Conservation (phyloP, 2,797 vertebrate genomes). For the Sebastes elongatus region DNA sequence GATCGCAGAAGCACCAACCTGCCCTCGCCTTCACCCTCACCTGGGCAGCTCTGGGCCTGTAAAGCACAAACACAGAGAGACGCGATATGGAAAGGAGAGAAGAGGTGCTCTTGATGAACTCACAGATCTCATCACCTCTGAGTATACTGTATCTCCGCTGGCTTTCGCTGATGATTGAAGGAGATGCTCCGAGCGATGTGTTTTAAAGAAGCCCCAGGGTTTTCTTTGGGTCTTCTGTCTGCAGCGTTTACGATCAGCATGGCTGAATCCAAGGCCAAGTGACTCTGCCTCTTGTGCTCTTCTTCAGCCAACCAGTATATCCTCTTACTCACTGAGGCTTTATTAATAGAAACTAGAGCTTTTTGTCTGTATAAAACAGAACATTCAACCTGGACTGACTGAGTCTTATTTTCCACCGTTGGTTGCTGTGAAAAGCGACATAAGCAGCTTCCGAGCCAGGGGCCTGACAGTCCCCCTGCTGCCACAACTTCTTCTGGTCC, state of each 20-base stretch:
- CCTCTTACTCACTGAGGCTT: slow-evolving; percentile 16
- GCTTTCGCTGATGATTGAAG: slow-evolving; percentile 57
- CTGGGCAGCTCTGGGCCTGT: slow-evolving; percentile 70
- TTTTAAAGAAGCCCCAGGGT: slow-evolving; percentile 65
- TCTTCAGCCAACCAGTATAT: slow-evolving; percentile 28
- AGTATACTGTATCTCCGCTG: slow-evolving; percentile 50
- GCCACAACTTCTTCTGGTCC: slow-evolving; percentile 64
- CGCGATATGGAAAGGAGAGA: slow-evolving; percentile 11
- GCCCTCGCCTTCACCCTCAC: slow-evolving; percentile 78
- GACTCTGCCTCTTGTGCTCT: slow-evolving; percentile 41
- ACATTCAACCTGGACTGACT: neutral
- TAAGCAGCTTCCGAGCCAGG: slow-evolving; percentile 57
- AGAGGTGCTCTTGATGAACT: slow-evolving; percentile 67
- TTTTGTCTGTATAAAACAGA: slow-evolving; percentile 28
- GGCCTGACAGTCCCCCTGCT: slow-evolving; percentile 61
- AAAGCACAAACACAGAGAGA: slow-evolving; percentile 64
- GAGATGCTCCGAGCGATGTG: slow-evolving; percentile 34
- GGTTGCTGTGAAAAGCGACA: slow-evolving; percentile 46
- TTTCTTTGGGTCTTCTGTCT: slow-evolving; percentile 60
- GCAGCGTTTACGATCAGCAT: slow-evolving; percentile 63
- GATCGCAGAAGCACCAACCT: slow-evolving; percentile 64
- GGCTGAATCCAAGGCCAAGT: slow-evolving; percentile 61
- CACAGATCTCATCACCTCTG: slow-evolving; percentile 70
- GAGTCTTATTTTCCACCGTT: slow-evolving; percentile 47
- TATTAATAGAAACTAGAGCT: slow-evolving; percentile 36